Conservation (phyloP, 2,797 vertebrate species). For the Molossus molossus region DNA sequence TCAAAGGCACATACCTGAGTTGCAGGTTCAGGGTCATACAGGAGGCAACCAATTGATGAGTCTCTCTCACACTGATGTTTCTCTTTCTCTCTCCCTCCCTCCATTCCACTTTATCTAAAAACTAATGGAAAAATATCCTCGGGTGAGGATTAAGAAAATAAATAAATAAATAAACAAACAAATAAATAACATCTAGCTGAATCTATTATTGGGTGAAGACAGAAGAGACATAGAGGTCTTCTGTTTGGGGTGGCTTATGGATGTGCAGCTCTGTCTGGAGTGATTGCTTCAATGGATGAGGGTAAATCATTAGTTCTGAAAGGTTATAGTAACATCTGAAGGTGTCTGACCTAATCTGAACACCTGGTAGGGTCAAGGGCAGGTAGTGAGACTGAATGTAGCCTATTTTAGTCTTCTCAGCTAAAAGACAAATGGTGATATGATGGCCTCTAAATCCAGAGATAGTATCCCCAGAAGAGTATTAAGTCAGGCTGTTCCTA, state of each 20-base stretch:
- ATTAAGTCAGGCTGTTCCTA: background rate
- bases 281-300: background rate
- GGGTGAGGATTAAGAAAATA: too few relatives aligned
- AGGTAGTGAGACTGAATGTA: accelerated
- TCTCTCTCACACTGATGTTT: too few relatives aligned
- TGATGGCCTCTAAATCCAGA: background rate
- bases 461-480: background rate
- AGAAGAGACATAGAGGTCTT: background rate
- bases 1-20: too few relatives aligned
- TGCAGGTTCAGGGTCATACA: too few relatives aligned
- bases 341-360: background rate
- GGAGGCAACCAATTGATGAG: too few relatives aligned
- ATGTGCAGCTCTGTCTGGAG: background rate
- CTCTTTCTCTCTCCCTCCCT: too few relatives aligned
- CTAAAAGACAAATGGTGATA: background rate
- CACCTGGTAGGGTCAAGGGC: too few relatives aligned
- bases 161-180: too few relatives aligned
- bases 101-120: too few relatives aligned
- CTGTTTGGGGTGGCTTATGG: background rate
- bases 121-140: too few relatives aligned
- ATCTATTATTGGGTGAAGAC: background rate
- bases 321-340: background rate
- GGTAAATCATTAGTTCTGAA: background rate
- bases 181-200: too few relatives aligned
- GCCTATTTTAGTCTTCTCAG: background rate